Evolutionary conservation across 2,113 vertebrate genomes (phyloP).

Genomic region (Pituophis catenifer): DNA sequence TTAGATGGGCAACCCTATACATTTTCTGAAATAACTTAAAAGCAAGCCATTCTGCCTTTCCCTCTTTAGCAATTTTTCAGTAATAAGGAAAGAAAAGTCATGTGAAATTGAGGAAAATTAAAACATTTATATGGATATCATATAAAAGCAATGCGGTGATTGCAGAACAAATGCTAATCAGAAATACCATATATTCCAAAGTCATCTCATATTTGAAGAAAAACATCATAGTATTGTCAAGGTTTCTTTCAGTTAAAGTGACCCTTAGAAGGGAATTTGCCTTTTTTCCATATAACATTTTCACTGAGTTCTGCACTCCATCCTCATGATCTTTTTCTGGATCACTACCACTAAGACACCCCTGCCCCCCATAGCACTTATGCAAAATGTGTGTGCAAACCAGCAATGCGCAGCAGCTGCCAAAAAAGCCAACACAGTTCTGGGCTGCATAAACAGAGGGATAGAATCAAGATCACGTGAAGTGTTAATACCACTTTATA

Average conservation of each 20-base stretch:
- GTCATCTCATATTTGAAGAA: background rate
- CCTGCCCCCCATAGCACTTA: background rate
- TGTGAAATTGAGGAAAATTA: background rate
- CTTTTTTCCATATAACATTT: background rate
- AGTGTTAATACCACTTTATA: no score
- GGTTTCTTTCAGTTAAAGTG: background rate
- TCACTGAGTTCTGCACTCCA: background rate
- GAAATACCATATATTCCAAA: background rate
- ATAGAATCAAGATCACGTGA: no score
- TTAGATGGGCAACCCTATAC: background rate
- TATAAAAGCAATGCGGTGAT: background rate
- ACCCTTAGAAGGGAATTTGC: background rate
- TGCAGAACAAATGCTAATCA: background rate
- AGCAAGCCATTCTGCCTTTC: background rate
- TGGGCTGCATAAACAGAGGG: no score
- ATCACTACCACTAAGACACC: background rate
- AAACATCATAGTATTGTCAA: background rate
- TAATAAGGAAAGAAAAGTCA: background rate
- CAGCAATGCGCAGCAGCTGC: no score
- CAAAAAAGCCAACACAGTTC: no score
- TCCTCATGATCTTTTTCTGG: background rate
- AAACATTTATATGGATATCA: background rate
- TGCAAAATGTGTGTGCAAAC: background rate
- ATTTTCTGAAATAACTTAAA: background rate
- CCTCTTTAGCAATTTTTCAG: background rate